Evolutionary conservation across 92 coral and sea anemone species (phyloP).

Genomic region (Phenganax subtilis): DNA sequence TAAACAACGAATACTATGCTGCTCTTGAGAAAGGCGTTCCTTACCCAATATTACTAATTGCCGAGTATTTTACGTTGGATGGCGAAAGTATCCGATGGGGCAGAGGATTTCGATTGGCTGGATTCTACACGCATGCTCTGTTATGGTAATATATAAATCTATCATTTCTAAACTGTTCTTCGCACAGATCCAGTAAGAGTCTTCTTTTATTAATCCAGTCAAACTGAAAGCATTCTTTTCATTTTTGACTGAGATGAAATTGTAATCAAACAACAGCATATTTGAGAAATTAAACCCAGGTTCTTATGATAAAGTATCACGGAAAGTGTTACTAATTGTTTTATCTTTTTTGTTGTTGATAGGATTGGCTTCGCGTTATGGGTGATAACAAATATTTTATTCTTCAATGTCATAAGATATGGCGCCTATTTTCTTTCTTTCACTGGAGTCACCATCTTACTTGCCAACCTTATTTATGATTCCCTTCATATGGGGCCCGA

Average conservation of each 20-base stretch:
- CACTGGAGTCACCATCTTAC: slow-evolving; percentile 21
- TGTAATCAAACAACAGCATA: too few relatives aligned
- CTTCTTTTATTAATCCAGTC: too few relatives aligned
- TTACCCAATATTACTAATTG: slow-evolving; percentile 31
- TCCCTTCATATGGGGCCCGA: slow-evolving; percentile 13
- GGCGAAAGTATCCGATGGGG: slow-evolving; percentile 40
- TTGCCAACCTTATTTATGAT: slow-evolving; percentile 10
- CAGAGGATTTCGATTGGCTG: slow-evolving; percentile 33
- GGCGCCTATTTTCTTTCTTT: slow-evolving; percentile 37
- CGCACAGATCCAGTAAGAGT: not conserved
- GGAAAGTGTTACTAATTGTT: too few relatives aligned
- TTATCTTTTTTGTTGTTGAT: not conserved
- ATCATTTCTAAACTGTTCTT: not conserved
- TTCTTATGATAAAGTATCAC: too few relatives aligned
- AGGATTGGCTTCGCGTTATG: slow-evolving; percentile 29
- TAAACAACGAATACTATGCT: slow-evolving; percentile 24
- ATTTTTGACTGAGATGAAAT: too few relatives aligned
- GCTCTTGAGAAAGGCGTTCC: slow-evolving; percentile 29
- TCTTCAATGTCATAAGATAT: slow-evolving; percentile 35
- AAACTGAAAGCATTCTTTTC: too few relatives aligned
- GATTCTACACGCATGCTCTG: slow-evolving; percentile 29
- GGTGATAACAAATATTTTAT: slow-evolving; percentile 35
- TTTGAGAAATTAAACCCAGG: too few relatives aligned
- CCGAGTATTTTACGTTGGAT: slow-evolving; percentile 35
- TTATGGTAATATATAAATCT: slow-evolving; percentile 18